Conservation (phyloP, 2,797 vertebrate species). For the Xenentodon cancila region DNA sequence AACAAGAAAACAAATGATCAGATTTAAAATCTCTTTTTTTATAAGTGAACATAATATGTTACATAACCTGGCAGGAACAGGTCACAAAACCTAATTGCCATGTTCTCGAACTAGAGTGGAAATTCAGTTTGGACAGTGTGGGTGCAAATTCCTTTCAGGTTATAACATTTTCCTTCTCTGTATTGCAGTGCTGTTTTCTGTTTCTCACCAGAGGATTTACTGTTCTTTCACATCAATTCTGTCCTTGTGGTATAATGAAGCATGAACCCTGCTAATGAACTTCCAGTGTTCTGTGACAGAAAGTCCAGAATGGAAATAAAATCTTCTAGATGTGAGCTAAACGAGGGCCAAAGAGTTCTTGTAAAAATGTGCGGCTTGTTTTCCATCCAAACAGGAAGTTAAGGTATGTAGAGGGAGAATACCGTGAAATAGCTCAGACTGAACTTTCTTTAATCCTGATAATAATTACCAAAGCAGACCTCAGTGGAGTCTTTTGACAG, state of each 20-base stretch:
- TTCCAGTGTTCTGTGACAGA: slow-evolving; percentile 16
- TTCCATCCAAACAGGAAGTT: neutral
- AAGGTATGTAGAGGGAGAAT: neutral
- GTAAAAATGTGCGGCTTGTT: slow-evolving; percentile 2
- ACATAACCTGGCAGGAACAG: slow-evolving; percentile 4
- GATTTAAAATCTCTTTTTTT: too few species aligned
- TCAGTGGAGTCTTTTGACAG: neutral
- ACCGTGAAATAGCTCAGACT: neutral
- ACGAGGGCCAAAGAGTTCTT: neutral
- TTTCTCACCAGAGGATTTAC: slow-evolving; percentile 17
- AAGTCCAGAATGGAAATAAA: slow-evolving; percentile 18
- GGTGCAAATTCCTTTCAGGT: slow-evolving; percentile 24
- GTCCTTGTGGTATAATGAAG: slow-evolving; percentile 11
- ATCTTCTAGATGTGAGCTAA: slow-evolving; percentile 1
- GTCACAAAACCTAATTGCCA: slow-evolving; percentile 17
- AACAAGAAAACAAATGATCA: too few species aligned
- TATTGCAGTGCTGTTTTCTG: slow-evolving; percentile 16
- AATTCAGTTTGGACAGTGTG: slow-evolving; percentile 32
- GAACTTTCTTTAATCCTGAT: neutral
- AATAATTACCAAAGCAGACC: neutral
- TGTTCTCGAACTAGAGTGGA: slow-evolving; percentile 33
- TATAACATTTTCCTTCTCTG: slow-evolving; percentile 49
- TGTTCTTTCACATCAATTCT: slow-evolving; percentile 24
- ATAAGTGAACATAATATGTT: neutral
- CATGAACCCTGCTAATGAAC: slow-evolving; percentile 31